Conservation (phyloP, 1,140 invertebrate genomes). For the Atta colombica region DNA sequence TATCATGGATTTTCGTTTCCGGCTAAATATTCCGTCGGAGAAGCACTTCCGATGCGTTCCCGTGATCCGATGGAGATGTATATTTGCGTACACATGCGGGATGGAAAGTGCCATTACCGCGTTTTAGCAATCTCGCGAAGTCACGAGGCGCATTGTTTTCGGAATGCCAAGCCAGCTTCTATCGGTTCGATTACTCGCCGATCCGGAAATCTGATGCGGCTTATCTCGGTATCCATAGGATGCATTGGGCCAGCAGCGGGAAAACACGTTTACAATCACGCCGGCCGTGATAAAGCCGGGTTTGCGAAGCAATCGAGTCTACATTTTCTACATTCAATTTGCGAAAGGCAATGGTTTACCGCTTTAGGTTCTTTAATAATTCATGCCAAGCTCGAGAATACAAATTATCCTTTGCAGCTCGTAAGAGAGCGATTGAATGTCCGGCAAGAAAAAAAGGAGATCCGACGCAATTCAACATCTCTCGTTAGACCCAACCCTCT, state of each 20-base stretch:
- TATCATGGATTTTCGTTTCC: constrained; percentile 30
- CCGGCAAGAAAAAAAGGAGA: not conserved
- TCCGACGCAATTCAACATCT: not conserved
- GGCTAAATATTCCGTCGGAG: constrained; percentile 24
- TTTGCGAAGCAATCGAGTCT: not conserved
- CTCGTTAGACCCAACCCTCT: not conserved
- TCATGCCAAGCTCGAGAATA: constrained; percentile 22
- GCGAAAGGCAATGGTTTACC: constrained; percentile 19
- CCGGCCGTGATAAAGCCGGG: constrained; percentile 15
- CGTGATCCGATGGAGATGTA: constrained; percentile 13
- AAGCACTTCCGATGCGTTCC: not conserved
- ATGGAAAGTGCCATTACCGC: constrained; percentile 9
- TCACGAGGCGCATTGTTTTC: constrained; percentile 24
- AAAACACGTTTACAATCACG: constrained; percentile 53
- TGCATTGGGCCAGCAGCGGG: not conserved
- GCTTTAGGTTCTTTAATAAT: constrained; percentile 21
- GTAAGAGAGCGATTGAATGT: constrained; percentile 17
- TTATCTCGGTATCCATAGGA: constrained; percentile 35
- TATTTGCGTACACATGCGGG: not conserved
- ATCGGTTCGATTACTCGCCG: constrained; percentile 50
- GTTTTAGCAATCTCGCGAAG: constrained; percentile 27
- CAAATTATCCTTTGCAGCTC: not conserved
- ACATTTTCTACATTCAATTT: constrained; percentile 47
- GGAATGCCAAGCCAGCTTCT: not conserved
- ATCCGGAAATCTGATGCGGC: constrained; percentile 48